These are phyloP conservation scores for Megaleporinus macrocephalus DNA, from an alignment of 2,113 vertebrate species.

Conservation along the genomic window DNA sequence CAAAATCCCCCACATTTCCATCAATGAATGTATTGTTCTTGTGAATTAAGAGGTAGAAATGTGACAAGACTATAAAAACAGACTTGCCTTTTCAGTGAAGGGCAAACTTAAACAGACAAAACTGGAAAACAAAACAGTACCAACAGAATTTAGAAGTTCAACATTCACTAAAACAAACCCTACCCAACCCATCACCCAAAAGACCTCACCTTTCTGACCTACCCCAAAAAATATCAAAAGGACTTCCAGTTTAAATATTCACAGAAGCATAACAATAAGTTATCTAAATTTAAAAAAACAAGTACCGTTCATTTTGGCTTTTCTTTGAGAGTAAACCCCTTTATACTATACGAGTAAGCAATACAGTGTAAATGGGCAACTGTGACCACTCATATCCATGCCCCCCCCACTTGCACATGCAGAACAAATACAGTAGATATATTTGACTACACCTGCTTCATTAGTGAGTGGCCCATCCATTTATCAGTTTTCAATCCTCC, in stretches of 20 bases:
- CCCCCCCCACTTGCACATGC: slow-evolving; percentile 29
- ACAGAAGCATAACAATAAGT: slow-evolving; percentile 78
- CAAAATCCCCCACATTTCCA: slow-evolving; percentile 66
- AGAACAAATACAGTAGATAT: not conserved
- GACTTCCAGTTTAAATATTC: slow-evolving; percentile 85
- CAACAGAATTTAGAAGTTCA: slow-evolving; percentile 73
- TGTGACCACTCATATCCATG: slow-evolving; percentile 30
- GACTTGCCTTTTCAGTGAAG: slow-evolving; percentile 65
- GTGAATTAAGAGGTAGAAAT: slow-evolving; percentile 88
- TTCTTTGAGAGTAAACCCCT: slow-evolving; percentile 56
- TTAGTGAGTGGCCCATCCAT: not conserved
- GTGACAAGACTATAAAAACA: slow-evolving; percentile 69
- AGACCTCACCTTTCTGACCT: slow-evolving; percentile 26
- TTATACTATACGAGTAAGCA: slow-evolving; percentile 57
- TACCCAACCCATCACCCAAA: slow-evolving; percentile 59
- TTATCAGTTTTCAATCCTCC: not conserved
- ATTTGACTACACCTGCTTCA: not conserved
- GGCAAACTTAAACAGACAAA: slow-evolving; percentile 70
- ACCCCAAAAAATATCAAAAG: slow-evolving; percentile 66
- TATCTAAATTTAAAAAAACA: slow-evolving; percentile 82
- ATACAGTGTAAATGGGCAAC: slow-evolving; percentile 44
- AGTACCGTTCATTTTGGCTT: slow-evolving; percentile 83
- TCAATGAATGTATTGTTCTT: slow-evolving; percentile 79
- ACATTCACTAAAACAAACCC: slow-evolving; percentile 70
- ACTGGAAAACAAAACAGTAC: slow-evolving; percentile 71